phyloP scores from a whole-genome alignment of 2,888 invertebrate genomes.

The Gryllus longicercus region DNA sequence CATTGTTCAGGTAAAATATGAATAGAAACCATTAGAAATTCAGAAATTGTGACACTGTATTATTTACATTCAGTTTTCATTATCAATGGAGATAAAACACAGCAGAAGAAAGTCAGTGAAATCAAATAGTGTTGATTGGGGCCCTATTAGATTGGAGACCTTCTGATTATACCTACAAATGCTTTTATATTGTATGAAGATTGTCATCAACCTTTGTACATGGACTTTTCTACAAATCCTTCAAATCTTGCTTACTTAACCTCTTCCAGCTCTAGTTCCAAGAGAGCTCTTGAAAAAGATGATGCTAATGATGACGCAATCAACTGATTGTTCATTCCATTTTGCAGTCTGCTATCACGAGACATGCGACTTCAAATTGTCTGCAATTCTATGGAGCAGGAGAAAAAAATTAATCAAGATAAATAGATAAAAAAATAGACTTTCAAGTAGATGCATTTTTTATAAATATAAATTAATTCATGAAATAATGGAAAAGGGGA shows the following conservation, averaged over 20 bases:
- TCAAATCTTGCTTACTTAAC: not conserved
- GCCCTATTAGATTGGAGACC: constrained; percentile 3
- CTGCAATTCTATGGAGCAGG: not conserved
- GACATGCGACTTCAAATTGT: constrained; percentile 4
- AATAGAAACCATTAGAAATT: not conserved
- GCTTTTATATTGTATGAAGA: constrained; percentile 4
- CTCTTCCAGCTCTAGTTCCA: not conserved
- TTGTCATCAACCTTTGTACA: constrained; percentile 17
- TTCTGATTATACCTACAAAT: constrained; percentile 17
- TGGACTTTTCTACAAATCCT: not conserved
- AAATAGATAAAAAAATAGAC: too few species aligned
- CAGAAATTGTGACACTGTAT: not conserved
- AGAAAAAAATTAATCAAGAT: not conserved
- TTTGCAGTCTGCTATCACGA: constrained; percentile 7
- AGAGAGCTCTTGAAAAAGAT: not conserved
- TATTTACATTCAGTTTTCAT: too few species aligned
- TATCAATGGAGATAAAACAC: too few species aligned
- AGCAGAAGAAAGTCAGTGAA: not conserved
- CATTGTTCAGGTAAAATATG: not conserved
- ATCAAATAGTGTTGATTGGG: not conserved
- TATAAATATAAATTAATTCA: too few species aligned
- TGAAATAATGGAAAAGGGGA: too few species aligned
- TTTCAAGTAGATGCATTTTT: too few species aligned
- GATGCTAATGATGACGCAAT: not conserved
- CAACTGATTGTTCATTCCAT: not conserved